Evolutionary conservation across 2,797 vertebrate species (phyloP).

Genomic region (Trichosurus vulpecula): DNA sequence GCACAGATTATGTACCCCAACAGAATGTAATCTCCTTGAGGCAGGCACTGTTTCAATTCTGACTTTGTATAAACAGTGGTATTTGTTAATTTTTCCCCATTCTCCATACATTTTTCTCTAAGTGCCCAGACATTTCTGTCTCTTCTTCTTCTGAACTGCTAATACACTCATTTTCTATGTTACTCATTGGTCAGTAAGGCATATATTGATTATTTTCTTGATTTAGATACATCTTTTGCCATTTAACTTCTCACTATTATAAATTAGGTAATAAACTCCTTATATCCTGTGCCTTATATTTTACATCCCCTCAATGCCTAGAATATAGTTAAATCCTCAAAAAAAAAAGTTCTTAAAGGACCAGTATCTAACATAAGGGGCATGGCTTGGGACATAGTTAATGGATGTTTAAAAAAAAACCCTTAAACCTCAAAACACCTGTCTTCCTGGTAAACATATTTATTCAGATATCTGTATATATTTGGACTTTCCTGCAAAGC

Average conservation of each 20-base stretch:
- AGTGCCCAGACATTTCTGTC: neutral
- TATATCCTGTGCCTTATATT: neutral
- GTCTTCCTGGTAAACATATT: neutral
- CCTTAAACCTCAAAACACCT: neutral
- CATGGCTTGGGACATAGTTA: neutral
- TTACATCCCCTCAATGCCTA: neutral
- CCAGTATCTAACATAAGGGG: neutral
- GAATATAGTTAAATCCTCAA: neutral
- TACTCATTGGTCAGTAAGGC: neutral
- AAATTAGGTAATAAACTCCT: neutral
- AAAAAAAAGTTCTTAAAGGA: neutral
- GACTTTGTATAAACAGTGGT: neutral
- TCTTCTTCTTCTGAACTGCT: neutral
- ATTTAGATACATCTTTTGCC: neutral
- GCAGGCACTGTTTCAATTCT: neutral
- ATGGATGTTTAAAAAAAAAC: neutral
- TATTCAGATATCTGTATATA: neutral
- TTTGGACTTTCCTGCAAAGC: constrained; percentile 22
- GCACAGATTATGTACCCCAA: no score
- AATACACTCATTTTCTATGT: neutral
- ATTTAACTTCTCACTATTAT: neutral
- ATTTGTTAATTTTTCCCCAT: neutral
- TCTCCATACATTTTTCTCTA: neutral
- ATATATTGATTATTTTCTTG: neutral
- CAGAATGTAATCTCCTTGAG: neutral